Evolutionary conservation across 2,797 vertebrate genomes (phyloP).

Genomic region (Mormyrops boulengeri): DNA sequence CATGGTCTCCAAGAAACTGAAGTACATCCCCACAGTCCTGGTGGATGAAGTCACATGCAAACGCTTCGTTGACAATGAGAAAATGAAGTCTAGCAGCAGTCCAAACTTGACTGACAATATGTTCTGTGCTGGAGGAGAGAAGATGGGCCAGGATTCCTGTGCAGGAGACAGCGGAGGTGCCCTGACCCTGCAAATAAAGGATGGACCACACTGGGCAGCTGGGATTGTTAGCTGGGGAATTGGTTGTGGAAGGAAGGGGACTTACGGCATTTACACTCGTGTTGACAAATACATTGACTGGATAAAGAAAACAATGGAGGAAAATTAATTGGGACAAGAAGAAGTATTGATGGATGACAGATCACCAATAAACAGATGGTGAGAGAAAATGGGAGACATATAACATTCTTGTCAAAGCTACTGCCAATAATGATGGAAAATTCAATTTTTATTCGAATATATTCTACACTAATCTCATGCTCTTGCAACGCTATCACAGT

Average conservation of each 20-base stretch:
- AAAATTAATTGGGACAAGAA: conserved; percentile 31
- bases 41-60: conserved; percentile 40
- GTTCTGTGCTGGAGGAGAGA: conserved; percentile 53
- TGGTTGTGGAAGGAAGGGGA: conserved; percentile 34
- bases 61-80: accelerated
- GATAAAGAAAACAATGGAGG: conserved; percentile 48
- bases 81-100: accelerated
- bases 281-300: conserved; percentile 49
- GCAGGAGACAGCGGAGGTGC: conserved; percentile 44
- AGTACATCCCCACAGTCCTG: conserved; percentile 41
- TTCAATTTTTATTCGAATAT: neutral
- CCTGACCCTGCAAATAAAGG: conserved; percentile 26
- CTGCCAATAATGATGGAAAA: neutral
- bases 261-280: conserved; percentile 51
- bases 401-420: neutral
- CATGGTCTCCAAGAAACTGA: conserved; percentile 24
- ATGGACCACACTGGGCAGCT: conserved; percentile 41
- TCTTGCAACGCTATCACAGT: neutral
- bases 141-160: conserved; percentile 46
- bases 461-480: neutral
- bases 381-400: neutral
- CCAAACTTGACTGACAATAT: conserved; percentile 47
- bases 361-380: neutral
- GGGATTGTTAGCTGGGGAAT: conserved; percentile 57
- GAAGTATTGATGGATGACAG: neutral